These are phyloP conservation scores for Pachypanchax playfairii DNA, from an alignment of 2,113 vertebrate genomes.

Conservation along the genomic window DNA sequence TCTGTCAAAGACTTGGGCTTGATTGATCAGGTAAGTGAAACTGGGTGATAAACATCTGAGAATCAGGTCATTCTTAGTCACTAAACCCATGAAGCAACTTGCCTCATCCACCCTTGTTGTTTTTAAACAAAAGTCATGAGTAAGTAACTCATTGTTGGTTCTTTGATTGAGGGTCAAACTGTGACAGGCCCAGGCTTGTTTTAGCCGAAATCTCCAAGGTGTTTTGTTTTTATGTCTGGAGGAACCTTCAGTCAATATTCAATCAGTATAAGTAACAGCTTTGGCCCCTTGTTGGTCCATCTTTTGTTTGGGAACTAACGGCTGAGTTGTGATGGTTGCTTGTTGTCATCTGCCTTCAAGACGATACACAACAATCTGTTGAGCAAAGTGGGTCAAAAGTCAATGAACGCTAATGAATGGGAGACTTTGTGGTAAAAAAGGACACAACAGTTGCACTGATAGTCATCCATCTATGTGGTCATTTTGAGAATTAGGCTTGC, in stretches of 20 bases:
- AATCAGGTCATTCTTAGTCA: conserved; percentile 36
- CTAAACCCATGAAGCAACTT: background rate
- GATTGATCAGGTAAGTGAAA: too few relatives aligned
- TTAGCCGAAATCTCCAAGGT: conserved; percentile 39
- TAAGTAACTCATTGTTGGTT: background rate
- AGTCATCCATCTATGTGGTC: conserved; percentile 26
- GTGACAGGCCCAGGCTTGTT: conserved; percentile 58
- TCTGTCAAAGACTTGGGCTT: too few relatives aligned
- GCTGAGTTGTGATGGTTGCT: conserved; percentile 10
- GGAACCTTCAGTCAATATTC: conserved; percentile 38
- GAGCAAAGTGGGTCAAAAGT: conserved; percentile 15
- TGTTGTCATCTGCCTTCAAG: conserved; percentile 35
- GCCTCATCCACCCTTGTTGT: background rate
- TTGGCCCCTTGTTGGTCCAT: background rate
- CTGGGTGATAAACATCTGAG: conserved; percentile 40
- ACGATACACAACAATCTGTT: conserved; percentile 9
- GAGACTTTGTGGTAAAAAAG: conserved; percentile 24
- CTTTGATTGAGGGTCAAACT: conserved; percentile 27
- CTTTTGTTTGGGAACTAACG: conserved; percentile 44
- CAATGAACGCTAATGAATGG: conserved; percentile 32
- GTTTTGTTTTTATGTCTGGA: conserved; percentile 50
- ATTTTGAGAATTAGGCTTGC: conserved; percentile 30
- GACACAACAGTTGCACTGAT: conserved; percentile 13
- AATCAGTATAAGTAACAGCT: conserved; percentile 42
- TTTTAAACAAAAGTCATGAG: conserved; percentile 30